Conservation (phyloP, 2,113 vertebrate species). For the Otocyon megalotis region DNA sequence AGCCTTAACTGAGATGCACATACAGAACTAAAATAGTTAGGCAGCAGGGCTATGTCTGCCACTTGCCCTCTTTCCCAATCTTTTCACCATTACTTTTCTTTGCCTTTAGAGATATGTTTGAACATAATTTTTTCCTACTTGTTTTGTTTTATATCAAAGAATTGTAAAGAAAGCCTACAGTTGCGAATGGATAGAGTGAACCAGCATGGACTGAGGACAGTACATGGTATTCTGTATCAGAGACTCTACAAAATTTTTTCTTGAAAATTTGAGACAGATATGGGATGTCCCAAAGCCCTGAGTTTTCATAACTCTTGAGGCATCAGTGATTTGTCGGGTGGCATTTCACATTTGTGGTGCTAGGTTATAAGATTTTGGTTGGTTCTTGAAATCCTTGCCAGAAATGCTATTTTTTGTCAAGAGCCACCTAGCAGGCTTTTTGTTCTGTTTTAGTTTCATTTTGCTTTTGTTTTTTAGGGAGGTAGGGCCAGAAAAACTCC, state of each 20-base stretch:
- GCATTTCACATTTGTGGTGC: background rate
- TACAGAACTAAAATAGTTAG: background rate
- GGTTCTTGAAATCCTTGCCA: background rate
- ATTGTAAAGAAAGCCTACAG: background rate
- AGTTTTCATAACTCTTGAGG: background rate
- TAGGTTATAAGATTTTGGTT: background rate
- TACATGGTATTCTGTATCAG: background rate
- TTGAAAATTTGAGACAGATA: background rate
- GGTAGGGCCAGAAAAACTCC: background rate
- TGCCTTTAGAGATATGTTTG: background rate
- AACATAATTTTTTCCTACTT: background rate
- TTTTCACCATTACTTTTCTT: background rate
- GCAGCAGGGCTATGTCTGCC: background rate
- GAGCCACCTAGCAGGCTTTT: background rate
- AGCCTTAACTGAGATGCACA: background rate
- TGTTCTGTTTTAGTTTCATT: background rate
- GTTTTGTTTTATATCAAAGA: background rate
- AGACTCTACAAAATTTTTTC: background rate
- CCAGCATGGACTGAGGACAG: background rate
- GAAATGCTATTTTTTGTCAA: background rate
- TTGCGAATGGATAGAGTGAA: background rate
- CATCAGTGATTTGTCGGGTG: background rate
- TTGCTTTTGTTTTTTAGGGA: background rate
- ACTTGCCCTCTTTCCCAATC: too few species aligned
- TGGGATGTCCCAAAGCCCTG: background rate